These are phyloP conservation scores for Cyprinus carpio DNA, from an alignment of 2,113 vertebrate species.

Conservation along the genomic window DNA sequence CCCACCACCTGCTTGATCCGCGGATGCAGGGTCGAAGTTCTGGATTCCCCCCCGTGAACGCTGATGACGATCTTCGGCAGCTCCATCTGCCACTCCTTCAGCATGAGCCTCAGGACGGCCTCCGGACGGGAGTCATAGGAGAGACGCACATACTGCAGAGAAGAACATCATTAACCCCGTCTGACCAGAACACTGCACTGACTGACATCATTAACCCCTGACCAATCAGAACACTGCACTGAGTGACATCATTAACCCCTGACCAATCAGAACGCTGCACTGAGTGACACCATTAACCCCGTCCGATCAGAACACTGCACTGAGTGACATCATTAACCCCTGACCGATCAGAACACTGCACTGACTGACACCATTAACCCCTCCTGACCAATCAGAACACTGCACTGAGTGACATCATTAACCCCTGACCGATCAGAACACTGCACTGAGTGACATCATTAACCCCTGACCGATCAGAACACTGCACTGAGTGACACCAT, in stretches of 20 bases:
- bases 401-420: no score
- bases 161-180: neutral
- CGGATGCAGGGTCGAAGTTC: constrained; percentile 97
- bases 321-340: no score
- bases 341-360: no score
- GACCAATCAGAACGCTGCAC: no score
- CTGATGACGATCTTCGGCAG: constrained; percentile 98
- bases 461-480: no score
- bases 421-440: no score
- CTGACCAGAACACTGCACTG: neutral
- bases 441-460: no score
- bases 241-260: no score
- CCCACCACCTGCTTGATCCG: constrained; percentile 96
- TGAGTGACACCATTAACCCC: neutral
- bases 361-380: neutral
- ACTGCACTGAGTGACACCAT: no score
- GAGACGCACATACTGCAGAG: constrained; percentile 87
- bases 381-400: no score
- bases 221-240: neutral
- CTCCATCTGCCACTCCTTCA: constrained; percentile 99
- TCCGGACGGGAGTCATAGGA: constrained; percentile 95
- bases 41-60: constrained; percentile 97
- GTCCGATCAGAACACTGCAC: neutral
- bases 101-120: constrained; percentile 89
- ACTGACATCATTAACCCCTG: neutral